phyloP scores from a whole-genome alignment of 2,113 vertebrate genomes.

The Peromyscus maniculatus region DNA sequence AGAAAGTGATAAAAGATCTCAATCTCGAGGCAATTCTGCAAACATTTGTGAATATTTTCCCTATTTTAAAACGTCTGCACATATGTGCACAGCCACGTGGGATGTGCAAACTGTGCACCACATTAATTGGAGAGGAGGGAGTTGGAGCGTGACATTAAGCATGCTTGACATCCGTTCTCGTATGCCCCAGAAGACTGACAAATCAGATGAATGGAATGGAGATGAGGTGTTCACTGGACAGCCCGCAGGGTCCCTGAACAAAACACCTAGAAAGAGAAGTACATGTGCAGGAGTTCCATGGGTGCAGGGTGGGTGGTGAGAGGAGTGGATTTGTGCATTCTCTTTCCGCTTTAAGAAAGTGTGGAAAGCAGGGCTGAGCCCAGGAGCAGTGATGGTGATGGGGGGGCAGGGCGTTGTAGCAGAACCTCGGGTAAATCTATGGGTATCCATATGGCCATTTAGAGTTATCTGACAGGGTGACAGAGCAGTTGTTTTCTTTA shows the following conservation, averaged over 20 bases:
- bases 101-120: background rate
- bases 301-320: background rate
- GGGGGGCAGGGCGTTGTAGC: background rate
- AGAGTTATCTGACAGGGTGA: background rate
- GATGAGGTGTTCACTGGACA: background rate
- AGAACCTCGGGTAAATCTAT: background rate
- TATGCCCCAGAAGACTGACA: background rate
- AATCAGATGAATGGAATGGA: too few relatives aligned
- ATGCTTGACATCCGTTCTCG: background rate
- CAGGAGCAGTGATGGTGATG: background rate
- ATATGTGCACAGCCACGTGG: background rate
- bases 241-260: background rate
- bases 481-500: background rate
- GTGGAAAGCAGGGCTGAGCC: background rate
- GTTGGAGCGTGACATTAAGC: background rate
- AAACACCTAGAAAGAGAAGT: background rate
- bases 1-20: background rate
- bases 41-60: background rate
- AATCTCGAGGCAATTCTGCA: background rate
- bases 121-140: background rate
- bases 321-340: background rate
- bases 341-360: background rate
- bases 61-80: background rate
- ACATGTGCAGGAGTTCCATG: too few relatives aligned
- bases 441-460: background rate